Conservation (phyloP, 1,140 invertebrate species). For the Eriocheir sinensis region DNA sequence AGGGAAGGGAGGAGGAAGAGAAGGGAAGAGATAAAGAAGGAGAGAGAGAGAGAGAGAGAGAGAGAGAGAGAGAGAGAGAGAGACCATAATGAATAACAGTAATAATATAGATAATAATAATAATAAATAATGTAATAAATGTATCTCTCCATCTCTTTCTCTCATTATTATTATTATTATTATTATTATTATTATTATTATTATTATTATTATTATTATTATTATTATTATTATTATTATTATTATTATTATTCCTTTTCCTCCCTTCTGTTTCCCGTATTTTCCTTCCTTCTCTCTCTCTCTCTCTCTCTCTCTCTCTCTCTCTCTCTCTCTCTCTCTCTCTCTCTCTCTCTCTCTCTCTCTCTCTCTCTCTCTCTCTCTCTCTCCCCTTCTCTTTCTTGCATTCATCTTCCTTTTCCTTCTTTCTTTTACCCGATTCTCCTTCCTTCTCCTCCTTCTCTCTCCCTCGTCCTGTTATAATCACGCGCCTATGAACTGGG, state of each 20-base stretch:
- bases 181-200: too few relatives aligned
- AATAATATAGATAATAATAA: too few relatives aligned
- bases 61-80: not conserved
- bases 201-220: too few relatives aligned
- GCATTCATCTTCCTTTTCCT: not conserved
- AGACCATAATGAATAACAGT: not conserved
- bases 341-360: not conserved
- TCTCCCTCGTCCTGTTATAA: slow-evolving; percentile 7
- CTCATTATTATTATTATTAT: too few relatives aligned
- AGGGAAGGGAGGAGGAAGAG: not conserved
- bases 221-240: too few relatives aligned
- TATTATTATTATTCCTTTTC: too few relatives aligned
- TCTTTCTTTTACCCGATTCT: not conserved
- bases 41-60: not conserved
- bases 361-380: not conserved
- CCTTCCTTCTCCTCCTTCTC: not conserved
- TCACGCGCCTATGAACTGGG: too few relatives aligned
- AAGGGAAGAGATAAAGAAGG: too few relatives aligned
- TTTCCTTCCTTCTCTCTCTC: too few relatives aligned
- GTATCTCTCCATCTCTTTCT: not conserved
- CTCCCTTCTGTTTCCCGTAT: too few relatives aligned
- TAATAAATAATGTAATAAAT: too few relatives aligned
- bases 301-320: not conserved
- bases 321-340: not conserved
- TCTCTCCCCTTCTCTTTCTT: not conserved